Conservation (phyloP, 1,140 invertebrate genomes). For the Caerostris darwini region DNA sequence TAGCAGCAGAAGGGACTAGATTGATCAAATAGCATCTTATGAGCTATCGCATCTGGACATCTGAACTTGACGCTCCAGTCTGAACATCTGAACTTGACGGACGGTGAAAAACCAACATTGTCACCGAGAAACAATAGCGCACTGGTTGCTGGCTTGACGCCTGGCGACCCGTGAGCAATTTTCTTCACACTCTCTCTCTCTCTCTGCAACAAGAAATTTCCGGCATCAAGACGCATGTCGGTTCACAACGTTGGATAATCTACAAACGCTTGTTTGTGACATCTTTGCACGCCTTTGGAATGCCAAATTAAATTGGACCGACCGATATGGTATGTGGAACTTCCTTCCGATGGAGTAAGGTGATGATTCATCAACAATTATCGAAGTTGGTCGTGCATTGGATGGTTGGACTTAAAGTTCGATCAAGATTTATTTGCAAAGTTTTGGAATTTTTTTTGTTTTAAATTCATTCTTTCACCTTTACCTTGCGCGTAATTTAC, state of each 20-base stretch:
- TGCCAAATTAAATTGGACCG: slow-evolving; percentile 25
- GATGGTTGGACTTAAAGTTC: neutral
- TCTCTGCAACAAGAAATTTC: neutral
- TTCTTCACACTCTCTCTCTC: neutral
- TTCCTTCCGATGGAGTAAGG: neutral
- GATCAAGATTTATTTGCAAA: too few relatives aligned
- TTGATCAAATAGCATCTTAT: neutral
- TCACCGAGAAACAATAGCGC: neutral
- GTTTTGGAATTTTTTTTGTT: too few relatives aligned
- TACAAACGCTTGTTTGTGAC: neutral
- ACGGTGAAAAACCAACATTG: neutral
- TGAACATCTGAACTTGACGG: neutral
- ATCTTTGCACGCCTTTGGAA: neutral
- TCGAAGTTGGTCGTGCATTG: neutral
- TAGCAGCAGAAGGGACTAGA: neutral
- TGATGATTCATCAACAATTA: slow-evolving; percentile 18
- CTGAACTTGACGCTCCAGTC: neutral
- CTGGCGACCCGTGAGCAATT: neutral
- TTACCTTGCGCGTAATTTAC: too few relatives aligned
- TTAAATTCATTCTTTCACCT: too few relatives aligned
- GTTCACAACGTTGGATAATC: too few relatives aligned
- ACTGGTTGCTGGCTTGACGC: neutral
- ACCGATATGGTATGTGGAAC: neutral
- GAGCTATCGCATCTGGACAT: neutral
- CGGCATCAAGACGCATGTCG: neutral